Base-by-base conservation (phyloP, 2,888 invertebrate genomes). In the Cryptocephalus primarius region DNA sequence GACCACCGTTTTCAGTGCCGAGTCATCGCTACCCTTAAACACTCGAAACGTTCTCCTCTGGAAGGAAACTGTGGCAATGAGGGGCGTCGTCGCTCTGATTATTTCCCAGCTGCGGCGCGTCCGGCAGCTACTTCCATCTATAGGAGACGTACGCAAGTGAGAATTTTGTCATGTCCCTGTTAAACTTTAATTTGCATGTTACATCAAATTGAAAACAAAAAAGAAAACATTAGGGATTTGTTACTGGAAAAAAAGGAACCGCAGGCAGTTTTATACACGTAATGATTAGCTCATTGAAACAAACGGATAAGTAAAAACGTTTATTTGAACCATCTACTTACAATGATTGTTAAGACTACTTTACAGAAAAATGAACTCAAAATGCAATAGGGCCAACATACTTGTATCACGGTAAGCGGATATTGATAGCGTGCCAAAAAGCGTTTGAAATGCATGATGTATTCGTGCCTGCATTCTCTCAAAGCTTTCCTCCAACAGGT, bases 201-300 rank as follows among this genome's bases (percentile, higher is more conserved):
- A 22, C 22, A 22, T 22, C 22, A 6, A 22, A 6, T 52, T 53
- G 50, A 51, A 50, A 52, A 53, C 48, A 53, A 55, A 51, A 44
- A 51, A 53, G 49, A 50, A 51, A 50, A 44, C 45, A 59, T 57
- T 46, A 68, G 65, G 60, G 64, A 61, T 60, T 59, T 64, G 60
- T 22, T 22, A 22, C 22, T 22, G 22, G 22, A 22, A 22, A 22
- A n/a, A 22, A 10, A 32, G 32, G 33, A 39, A 46, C n/a, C 34
- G 22, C 43, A 31, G 45, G 12, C 22, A 33, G 43, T 31, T n/a
- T 39, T n/a, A 42, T 22, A 22, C 33, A 9, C 32, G 22, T 36
- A 33, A 32, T 42, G n/a, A 48, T 47, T 43, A 51, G 45, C 46
- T 39, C 32, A 43, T 38, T 42, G 43, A 48, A 48, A 45, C 45